These are phyloP conservation scores for Furnarius figulus DNA, from an alignment of 2,113 vertebrate genomes.

Conservation along the genomic window DNA sequence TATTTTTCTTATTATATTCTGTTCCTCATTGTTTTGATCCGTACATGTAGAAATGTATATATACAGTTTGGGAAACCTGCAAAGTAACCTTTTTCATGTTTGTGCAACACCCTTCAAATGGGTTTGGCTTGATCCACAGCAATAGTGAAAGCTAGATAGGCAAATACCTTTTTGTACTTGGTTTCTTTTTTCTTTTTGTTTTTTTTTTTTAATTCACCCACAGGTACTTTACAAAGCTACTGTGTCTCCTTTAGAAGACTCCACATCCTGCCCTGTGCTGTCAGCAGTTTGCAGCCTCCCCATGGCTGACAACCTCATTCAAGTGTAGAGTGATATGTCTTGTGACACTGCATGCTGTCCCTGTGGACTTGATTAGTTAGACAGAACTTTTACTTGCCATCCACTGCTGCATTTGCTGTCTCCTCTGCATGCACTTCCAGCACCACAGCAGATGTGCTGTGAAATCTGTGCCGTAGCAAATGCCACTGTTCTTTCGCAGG, in stretches of 20 bases:
- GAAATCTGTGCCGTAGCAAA: conserved; percentile 68
- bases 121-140: not conserved
- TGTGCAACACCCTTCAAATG: rapidly evolving
- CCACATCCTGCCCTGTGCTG: not conserved
- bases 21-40: not conserved
- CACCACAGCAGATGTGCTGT: conserved; percentile 65
- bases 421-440: conserved; percentile 62
- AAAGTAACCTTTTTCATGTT: not conserved
- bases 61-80: not conserved
- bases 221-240: not conserved
- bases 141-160: not conserved
- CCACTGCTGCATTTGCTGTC: conserved; percentile 15
- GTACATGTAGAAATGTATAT: not conserved
- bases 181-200: not conserved
- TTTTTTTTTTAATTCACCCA: not conserved
- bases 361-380: conserved; percentile 50
- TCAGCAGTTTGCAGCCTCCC: conserved; percentile 22
- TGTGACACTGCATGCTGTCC: conserved; percentile 14
- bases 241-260: not conserved
- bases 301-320: conserved; percentile 39
- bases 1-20: not conserved
- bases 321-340: conserved; percentile 17
- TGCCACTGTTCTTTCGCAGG: conserved; percentile 59
- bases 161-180: not conserved
- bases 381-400: conserved; percentile 34